Conservation (phyloP, 2,888 invertebrate genomes). For the Drosophila setosimentum region DNA sequence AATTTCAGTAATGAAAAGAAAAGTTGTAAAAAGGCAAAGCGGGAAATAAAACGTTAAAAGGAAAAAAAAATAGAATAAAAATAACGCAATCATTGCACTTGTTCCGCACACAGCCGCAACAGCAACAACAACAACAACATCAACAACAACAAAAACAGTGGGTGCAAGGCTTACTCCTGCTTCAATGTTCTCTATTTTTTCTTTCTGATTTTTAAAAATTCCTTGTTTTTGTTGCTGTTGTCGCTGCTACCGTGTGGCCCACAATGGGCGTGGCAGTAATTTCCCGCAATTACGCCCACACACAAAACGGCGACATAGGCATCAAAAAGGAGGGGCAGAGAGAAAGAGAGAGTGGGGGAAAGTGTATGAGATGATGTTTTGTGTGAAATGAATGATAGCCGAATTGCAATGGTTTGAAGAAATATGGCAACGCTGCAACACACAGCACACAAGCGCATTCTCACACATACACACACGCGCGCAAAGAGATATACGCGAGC, state of each 20-base stretch:
- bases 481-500: slow-evolving; percentile 35
- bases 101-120: slow-evolving; percentile 36
- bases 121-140: neutral
- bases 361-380: slow-evolving; percentile 29
- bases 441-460: neutral
- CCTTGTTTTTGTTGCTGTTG: slow-evolving; percentile 36
- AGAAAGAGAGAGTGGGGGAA: neutral
- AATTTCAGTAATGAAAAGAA: slow-evolving; percentile 59
- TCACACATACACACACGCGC: neutral
- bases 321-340: neutral
- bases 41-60: slow-evolving; percentile 13
- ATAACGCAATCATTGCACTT: slow-evolving; percentile 74
- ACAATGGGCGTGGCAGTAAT: slow-evolving; percentile 80
- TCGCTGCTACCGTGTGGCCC: slow-evolving; percentile 53
- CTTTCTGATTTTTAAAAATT: slow-evolving; percentile 28
- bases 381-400: slow-evolving; percentile 59
- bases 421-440: slow-evolving; percentile 58
- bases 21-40: slow-evolving; percentile 50
- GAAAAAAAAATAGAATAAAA: slow-evolving; percentile 25
- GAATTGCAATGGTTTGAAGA: slow-evolving; percentile 41
- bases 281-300: slow-evolving; percentile 78
- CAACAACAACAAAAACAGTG: slow-evolving; percentile 23
- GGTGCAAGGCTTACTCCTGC: slow-evolving; percentile 50
- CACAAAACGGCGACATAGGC: slow-evolving; percentile 25
- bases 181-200: slow-evolving; percentile 58